These are phyloP conservation scores for Lagodon rhomboides DNA, from an alignment of 2,797 vertebrate genomes.

Conservation along the genomic window DNA sequence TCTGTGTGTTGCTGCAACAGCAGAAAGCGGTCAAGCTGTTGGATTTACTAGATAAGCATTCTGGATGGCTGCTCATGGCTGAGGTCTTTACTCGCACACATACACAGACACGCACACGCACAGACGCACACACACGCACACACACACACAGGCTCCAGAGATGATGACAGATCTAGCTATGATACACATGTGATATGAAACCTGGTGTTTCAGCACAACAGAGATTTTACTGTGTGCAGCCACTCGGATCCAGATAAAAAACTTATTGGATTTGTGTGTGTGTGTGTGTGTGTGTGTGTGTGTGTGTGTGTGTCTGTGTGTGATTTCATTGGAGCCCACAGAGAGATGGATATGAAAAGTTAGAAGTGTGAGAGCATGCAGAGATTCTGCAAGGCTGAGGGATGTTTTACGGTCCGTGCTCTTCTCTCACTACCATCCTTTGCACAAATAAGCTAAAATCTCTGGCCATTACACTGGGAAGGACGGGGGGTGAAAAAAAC, in stretches of 20 bases:
- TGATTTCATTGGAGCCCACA: conserved; percentile 19
- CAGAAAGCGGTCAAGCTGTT: conserved; percentile 77
- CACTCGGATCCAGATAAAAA: conserved; percentile 60
- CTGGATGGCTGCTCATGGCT: conserved; percentile 73
- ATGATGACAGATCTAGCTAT: conserved; percentile 61
- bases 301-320: conserved; percentile 8
- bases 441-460: conserved; percentile 2
- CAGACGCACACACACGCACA: background rate
- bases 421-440: background rate
- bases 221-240: conserved; percentile 66
- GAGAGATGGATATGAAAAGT: conserved; percentile 9
- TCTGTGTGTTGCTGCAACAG: conserved; percentile 69
- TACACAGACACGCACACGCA: background rate
- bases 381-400: background rate
- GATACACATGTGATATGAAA: conserved; percentile 69
- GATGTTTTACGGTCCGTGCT: conserved; percentile 8
- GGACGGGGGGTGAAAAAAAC: too few relatives aligned
- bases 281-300: conserved; percentile 4
- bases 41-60: conserved; percentile 80
- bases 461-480: background rate
- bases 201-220: conserved; percentile 67
- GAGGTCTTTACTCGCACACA: conserved; percentile 46
- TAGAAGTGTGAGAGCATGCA: conserved; percentile 10
- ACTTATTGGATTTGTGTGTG: conserved; percentile 57
- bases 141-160: conserved; percentile 34